Evolutionary conservation across 2,797 vertebrate species (phyloP), one percentile per base, ranked within the genome.

Genomic region (Melanotaenia maccullochi): DNA sequence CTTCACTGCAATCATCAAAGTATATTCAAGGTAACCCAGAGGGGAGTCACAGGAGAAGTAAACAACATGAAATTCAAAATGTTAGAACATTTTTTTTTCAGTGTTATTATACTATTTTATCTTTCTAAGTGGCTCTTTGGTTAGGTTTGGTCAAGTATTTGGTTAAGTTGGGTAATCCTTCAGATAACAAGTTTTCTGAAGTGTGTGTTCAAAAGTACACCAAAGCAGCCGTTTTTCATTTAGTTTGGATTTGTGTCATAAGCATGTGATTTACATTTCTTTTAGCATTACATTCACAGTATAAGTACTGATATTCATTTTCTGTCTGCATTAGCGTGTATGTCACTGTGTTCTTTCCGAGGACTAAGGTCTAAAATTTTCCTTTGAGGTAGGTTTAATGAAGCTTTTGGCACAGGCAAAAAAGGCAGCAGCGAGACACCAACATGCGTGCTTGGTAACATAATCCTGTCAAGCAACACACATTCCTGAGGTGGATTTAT

Each of bases 371-470:
- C 66, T 86, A 90, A 69, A 57, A 78, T 91, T 84, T 89, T 79
- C 74, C 66, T 83, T 62, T 20, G 32, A 88, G 90, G 87, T 75
- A 85, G 84, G 38, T 92, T 90, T 93, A 93, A 90, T 89, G 83
- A 83, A 82, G 70, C 78, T 68, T 64, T 76, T 66, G 75, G 62
- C 65, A 85, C 75, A 67, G 66, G 76, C 58, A 84, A 89, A 89
- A 89, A 68, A 90, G 64, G 75, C 90, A 82, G 75, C 85, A 79
- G 78, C 83, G 67, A 82, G 80, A 90, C 89, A 89, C 88, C 82
- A 79, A 79, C 71, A 75, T 66, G 60, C 76, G 73, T 76, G 81
- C 65, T 71, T 88, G 81, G 54, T 81, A 75, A 68, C 78, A 65
- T 91, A 88, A 79, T 91, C 73, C 88, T 76, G 60, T 64, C 36